Evolutionary conservation across 2,113 vertebrate genomes (phyloP).

Genomic region (Eulemur rufifrons): DNA sequence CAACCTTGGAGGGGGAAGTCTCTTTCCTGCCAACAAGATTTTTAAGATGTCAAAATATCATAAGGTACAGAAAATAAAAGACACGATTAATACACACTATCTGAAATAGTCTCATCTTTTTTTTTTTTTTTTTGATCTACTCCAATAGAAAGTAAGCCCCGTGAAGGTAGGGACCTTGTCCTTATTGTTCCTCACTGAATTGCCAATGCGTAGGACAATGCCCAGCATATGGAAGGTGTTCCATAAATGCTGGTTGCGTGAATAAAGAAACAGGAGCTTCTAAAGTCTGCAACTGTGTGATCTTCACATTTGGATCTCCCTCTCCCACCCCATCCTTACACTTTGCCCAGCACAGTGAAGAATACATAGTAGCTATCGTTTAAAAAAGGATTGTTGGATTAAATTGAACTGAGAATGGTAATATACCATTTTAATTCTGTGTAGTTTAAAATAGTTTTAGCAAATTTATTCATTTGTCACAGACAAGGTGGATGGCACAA

Average conservation of each 20-base stretch:
- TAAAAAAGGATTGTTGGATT: background rate
- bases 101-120: background rate
- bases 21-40: background rate
- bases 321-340: background rate
- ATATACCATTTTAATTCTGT: constrained; percentile 5
- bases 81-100: background rate
- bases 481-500: background rate
- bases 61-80: background rate
- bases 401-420: constrained; percentile 17
- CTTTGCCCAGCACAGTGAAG: background rate
- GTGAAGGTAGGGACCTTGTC: background rate
- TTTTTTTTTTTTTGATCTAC: background rate
- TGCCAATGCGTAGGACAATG: background rate
- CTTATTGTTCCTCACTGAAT: background rate
- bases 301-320: background rate
- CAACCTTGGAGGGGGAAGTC: background rate
- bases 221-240: background rate
- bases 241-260: background rate
- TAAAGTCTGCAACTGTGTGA: background rate
- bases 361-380: background rate
- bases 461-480: background rate
- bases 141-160: background rate
- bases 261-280: background rate
- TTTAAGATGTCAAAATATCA: background rate
- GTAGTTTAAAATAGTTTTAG: constrained; percentile 10